These are phyloP conservation scores for Pseudochirops cupreus DNA, from an alignment of 2,797 vertebrate species.

Conservation along the genomic window DNA sequence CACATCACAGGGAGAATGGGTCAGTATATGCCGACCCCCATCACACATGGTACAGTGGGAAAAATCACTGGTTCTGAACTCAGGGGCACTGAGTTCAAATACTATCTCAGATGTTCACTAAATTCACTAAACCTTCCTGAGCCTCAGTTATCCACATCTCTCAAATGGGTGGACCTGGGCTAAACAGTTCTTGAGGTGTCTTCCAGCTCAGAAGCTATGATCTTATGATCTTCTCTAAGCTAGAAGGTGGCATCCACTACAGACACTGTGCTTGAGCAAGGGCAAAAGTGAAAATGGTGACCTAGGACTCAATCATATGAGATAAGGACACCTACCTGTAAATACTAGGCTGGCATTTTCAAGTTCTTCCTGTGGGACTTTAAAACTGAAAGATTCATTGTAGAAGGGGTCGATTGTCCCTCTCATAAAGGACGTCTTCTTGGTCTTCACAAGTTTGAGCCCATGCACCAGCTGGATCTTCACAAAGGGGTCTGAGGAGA, in stretches of 20 bases:
- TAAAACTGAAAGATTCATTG: constrained; percentile 94
- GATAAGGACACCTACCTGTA: constrained; percentile 86
- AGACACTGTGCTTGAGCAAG: neutral
- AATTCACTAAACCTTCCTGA: neutral
- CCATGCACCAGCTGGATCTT: constrained; percentile 94
- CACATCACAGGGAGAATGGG: neutral
- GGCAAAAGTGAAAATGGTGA: neutral
- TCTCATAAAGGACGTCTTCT: constrained; percentile 92
- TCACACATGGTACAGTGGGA: neutral
- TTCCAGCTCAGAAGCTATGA: neutral
- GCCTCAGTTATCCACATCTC: neutral
- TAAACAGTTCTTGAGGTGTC: neutral
- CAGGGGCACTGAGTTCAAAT: neutral
- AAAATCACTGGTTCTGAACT: neutral
- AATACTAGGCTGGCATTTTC: constrained; percentile 93
- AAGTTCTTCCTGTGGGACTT: constrained; percentile 91
- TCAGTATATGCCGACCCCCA: neutral
- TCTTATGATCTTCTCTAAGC: neutral
- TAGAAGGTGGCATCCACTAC: neutral
- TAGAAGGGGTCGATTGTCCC: constrained; percentile 94
- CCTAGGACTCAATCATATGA: neutral
- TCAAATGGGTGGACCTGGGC: neutral
- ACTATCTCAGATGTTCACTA: neutral
- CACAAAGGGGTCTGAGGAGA: constrained; percentile 92
- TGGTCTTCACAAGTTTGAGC: constrained; percentile 92